These are phyloP conservation scores for Gopherus evgoodei DNA, from an alignment of 2,113 vertebrate genomes.

Conservation along the genomic window DNA sequence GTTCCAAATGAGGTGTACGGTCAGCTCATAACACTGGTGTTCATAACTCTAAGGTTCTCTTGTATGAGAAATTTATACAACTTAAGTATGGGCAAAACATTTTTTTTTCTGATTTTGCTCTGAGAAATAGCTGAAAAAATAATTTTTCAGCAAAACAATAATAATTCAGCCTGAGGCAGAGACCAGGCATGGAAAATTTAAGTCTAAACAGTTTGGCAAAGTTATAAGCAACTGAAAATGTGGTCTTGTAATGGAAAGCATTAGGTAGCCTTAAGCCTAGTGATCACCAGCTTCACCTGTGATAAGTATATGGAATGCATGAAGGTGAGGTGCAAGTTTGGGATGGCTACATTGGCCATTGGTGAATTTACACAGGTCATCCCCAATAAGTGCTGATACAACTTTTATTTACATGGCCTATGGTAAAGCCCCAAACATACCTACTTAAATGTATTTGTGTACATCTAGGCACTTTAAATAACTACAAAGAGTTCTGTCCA, in stretches of 20 bases:
- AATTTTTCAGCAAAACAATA: background rate
- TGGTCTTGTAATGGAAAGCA: background rate
- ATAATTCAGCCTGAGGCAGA: background rate
- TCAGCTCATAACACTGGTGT: no score
- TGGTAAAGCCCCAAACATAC: background rate
- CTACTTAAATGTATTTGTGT: background rate
- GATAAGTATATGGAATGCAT: background rate
- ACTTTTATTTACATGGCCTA: constrained; percentile 22
- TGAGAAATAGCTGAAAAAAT: background rate
- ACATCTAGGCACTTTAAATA: background rate
- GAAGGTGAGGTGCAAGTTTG: background rate
- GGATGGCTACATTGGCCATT: background rate
- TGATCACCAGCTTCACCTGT: background rate
- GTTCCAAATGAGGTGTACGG: no score
- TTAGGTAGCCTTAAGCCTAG: background rate
- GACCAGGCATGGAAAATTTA: background rate
- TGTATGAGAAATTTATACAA: background rate
- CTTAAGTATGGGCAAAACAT: background rate
- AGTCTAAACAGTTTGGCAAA: background rate
- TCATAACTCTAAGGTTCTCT: no score
- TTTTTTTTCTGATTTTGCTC: background rate
- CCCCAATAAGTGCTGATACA: constrained; percentile 55
- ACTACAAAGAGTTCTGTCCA: background rate
- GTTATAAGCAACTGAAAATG: background rate
- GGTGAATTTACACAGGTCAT: constrained; percentile 33